phyloP scores from a whole-genome alignment of 2,113 vertebrate genomes.

The Girardinichthys multiradiatus region DNA sequence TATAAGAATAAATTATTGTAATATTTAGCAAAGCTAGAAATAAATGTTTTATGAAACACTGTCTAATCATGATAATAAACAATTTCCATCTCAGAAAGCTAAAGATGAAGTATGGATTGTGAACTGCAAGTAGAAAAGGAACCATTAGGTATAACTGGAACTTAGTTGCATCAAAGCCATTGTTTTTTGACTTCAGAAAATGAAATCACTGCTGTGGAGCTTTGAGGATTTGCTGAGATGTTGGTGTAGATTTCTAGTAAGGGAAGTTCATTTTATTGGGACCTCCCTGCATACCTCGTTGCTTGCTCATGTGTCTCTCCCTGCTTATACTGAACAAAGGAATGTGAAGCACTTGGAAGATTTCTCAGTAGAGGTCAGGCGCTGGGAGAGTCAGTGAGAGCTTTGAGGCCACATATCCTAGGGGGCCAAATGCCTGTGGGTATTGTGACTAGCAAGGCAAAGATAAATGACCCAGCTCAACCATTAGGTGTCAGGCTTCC shows the following conservation, averaged over 20 bases:
- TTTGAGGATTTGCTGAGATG: neutral
- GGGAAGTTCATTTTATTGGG: neutral
- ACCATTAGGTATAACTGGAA: too few relatives aligned
- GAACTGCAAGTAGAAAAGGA: too few relatives aligned
- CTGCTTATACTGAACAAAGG: conserved; percentile 42
- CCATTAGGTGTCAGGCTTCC: conserved; percentile 79
- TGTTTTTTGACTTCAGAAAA: neutral
- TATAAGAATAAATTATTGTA: too few relatives aligned
- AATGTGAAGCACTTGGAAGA: conserved; percentile 56
- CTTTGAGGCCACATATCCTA: conserved; percentile 42
- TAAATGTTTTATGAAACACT: too few relatives aligned
- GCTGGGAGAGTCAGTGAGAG: conserved; percentile 40
- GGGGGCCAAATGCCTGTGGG: conserved; percentile 53
- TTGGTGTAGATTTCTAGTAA: conserved; percentile 6
- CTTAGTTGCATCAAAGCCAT: too few relatives aligned
- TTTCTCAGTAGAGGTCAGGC: conserved; percentile 60
- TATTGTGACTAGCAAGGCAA: conserved; percentile 31
- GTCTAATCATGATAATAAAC: too few relatives aligned
- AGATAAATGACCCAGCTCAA: conserved; percentile 49
- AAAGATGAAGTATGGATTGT: too few relatives aligned
- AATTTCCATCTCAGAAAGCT: too few relatives aligned
- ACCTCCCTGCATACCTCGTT: conserved; percentile 4
- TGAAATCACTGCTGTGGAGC: neutral
- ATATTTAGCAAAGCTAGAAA: too few relatives aligned
- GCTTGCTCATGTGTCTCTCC: neutral